These are phyloP conservation scores for Dryobota labecula DNA, from an alignment of 2,888 invertebrate genomes.

Conservation along the genomic window DNA sequence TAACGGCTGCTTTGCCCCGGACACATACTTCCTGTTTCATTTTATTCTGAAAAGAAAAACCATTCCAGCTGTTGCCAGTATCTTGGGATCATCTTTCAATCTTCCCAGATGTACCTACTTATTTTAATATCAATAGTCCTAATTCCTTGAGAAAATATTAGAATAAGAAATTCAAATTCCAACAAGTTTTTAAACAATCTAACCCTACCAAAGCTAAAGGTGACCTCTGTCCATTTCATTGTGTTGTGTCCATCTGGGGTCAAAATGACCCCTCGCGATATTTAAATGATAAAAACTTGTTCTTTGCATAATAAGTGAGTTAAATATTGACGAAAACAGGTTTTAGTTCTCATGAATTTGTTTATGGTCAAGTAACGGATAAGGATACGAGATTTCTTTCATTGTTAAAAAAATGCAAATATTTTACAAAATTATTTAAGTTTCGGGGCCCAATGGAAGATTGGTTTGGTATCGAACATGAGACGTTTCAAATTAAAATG, in stretches of 20 bases:
- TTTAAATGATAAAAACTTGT: constrained; percentile 61
- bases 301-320: constrained; percentile 36
- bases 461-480: too few species aligned
- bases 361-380: constrained; percentile 24
- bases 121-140: not conserved
- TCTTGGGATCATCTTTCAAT: not conserved
- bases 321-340: constrained; percentile 40
- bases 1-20: not conserved
- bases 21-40: not conserved
- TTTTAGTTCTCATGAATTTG: constrained; percentile 57
- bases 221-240: constrained; percentile 73
- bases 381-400: not conserved
- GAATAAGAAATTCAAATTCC: constrained; percentile 38
- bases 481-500: not conserved
- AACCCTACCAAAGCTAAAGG: constrained; percentile 69
- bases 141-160: constrained; percentile 15
- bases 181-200: constrained; percentile 30
- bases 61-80: not conserved
- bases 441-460: not conserved
- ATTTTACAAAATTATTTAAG: not conserved
- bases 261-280: constrained; percentile 51
- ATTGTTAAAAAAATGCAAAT: not conserved
- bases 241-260: constrained; percentile 42
- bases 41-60: not conserved
- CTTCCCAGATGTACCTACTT: not conserved